A percentile compares a stretch with the other conserved stretches of the same genome.
phyloP scores from a whole-genome alignment of 1,140 invertebrate species.

The Calycopis cecrops region DNA sequence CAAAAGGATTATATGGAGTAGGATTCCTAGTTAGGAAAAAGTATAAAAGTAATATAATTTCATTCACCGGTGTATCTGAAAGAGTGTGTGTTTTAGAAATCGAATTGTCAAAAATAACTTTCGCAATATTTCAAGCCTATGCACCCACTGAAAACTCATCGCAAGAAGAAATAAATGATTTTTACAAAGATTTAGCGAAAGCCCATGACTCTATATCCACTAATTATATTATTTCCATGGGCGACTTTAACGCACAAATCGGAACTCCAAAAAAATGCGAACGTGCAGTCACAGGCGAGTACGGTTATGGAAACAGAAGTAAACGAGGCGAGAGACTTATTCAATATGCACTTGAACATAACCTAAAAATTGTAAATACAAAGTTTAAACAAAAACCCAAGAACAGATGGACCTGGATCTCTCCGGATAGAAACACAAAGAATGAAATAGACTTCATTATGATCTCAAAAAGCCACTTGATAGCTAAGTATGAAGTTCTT shows the following conservation, averaged over 20 bases:
- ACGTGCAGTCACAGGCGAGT: too few relatives aligned
- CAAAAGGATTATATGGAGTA: conserved; percentile 31
- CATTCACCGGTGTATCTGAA: conserved; percentile 34
- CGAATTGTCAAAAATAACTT: conserved; percentile 20
- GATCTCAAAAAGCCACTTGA: conserved; percentile 25
- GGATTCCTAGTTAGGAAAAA: conserved; percentile 34
- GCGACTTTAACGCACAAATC: conserved; percentile 34
- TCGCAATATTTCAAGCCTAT: conserved; percentile 32
- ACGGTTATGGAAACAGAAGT: conserved; percentile 29
- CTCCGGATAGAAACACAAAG: conserved; percentile 34
- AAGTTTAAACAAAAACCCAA: conserved; percentile 38
- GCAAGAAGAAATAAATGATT: conserved; percentile 31
- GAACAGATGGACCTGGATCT: conserved; percentile 39
- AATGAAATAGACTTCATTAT: conserved; percentile 42
- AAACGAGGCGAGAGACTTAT: conserved; percentile 29
- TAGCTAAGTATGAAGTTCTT: conserved; percentile 33
- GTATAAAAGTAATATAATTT: conserved; percentile 29
- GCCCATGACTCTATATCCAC: conserved; percentile 25
- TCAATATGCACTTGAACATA: conserved; percentile 32
- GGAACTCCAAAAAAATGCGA: conserved; percentile 24
- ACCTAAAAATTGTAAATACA: conserved; percentile 34
- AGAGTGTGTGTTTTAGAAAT: conserved; percentile 33
- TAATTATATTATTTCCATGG: conserved; percentile 28
- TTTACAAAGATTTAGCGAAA: conserved; percentile 30
- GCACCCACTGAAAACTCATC: conserved; percentile 33